Base-by-base conservation (phyloP, 2,797 vertebrate genomes). In the Aplochiton taeniatus region DNA sequence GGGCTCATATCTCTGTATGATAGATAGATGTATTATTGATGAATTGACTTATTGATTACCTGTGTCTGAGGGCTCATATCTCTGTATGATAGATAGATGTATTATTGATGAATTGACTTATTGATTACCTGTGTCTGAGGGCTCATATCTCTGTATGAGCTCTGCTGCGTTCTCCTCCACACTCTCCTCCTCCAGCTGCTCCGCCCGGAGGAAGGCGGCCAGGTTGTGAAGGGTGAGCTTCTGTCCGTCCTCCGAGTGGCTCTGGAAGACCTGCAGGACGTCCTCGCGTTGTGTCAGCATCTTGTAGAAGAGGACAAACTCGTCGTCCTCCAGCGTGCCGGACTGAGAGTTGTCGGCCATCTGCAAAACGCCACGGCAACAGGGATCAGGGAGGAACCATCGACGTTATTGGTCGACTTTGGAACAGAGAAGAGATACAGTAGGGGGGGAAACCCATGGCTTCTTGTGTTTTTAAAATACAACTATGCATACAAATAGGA, bases 231-330 rank as follows among this genome's bases (percentile, higher is more conserved):
- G 87, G 0, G 93, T 93, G 55, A 98, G 82, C 71, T 94, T 98
- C 87, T 97, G 95, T 5, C 94, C 93, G 17, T 98, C 95, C 12
- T 83, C 84, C 0, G 96, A 98, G 85, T 89, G 96, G n/a, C 89
- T 85, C 83, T 91, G 92, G 79, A 98, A 98, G 56, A 98, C 82
- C 72, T 90, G 87, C 45, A 94, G 86, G 0, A 96, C 86, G 12
- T 98, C 96, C 16, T 93, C 88, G 1, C 97, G 89, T 76, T 96
- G 91, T 0, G 95, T 98, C 72, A 98, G 72, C 76, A 96, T 93
- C 83, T 97, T 97, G 83, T 98, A 98, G 89, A 98, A 98, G 53
- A 93, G 82, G 46, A 98, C 95, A 31, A 98, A 98, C 82, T 98
- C 97, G 5, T 98, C 94, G 4, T 92, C 94, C 77, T 96, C 96